Conservation (phyloP, 2,113 vertebrate genomes). For the Plecturocebus donacophilus region DNA sequence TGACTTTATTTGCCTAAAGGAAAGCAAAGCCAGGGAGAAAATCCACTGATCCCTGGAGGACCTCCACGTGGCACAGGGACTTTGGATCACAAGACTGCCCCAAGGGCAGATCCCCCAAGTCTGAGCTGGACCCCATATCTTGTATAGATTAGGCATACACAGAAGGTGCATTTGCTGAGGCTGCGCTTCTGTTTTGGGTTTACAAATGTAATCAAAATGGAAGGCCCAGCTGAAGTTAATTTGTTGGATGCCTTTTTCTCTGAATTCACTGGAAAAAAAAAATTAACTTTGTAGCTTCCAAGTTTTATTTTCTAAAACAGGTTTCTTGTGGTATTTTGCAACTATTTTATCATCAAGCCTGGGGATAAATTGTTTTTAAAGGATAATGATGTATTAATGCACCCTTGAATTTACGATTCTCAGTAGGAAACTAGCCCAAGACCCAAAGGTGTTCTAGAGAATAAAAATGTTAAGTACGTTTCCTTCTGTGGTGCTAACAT, state of each 20-base stretch:
- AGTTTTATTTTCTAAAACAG: background rate
- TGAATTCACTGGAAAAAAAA: background rate
- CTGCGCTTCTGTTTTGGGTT: background rate
- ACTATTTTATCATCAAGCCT: background rate
- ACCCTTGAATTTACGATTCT: slow-evolving; percentile 15
- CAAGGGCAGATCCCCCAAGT: background rate
- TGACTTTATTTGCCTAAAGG: background rate
- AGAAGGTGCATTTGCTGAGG: background rate
- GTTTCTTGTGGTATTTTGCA: background rate
- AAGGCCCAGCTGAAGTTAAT: background rate
- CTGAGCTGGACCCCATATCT: background rate
- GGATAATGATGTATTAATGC: background rate
- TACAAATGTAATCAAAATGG: background rate
- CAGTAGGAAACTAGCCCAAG: background rate
- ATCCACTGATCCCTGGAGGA: background rate
- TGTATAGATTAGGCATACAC: too few relatives aligned
- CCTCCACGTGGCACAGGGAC: background rate
- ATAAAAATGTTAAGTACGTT: background rate
- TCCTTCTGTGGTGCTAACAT: background rate
- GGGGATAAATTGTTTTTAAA: slow-evolving; percentile 28
- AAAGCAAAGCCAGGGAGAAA: background rate
- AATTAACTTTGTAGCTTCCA: slow-evolving; percentile 17
- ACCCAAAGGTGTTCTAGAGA: background rate
- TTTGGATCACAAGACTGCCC: background rate
- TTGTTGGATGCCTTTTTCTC: background rate